Evolutionary conservation across 2,113 vertebrate genomes (phyloP), one percentile per base, ranked within the genome.

Genomic region (Copsychus sechellarum): DNA sequence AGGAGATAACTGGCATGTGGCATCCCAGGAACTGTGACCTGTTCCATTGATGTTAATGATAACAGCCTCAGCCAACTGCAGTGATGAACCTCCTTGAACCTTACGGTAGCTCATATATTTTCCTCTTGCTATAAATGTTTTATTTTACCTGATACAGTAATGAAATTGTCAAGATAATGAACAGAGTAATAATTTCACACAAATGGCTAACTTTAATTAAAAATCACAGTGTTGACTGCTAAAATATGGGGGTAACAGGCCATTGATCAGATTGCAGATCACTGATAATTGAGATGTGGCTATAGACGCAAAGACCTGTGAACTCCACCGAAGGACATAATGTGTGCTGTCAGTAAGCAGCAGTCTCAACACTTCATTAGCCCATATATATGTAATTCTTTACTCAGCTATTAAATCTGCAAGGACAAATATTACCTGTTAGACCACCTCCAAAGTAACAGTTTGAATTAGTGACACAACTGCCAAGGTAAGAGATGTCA

Each of bases 151-250:
- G 92, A 87, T 96, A 88, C 74, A 88, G 79, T 96, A 96, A 97
- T 97, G 96, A 95, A 97, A 96, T 97, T 96, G 95, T 97, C 96
- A 97, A 92, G 96, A 97, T 97, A 97, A 97, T 97, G 95, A 97
- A 97, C 67, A 90, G 90, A 96, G 93, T 77, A 96, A 95, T 97
- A 86, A 94, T 94, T 97, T 96, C 91, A 92, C 94, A 95, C 78
- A 96, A 97, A 97, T 95, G 94, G 72, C 83, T 96, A 94, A 86
- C 74, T 97, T 97, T 97, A 97, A 97, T 97, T 97, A 97, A 96
- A 96, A 95, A 91, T 93, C 90, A 92, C 69, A 72, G 86, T 94
- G 74, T 95, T 97, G 95, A 92, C 81, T 81, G 65, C 81, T 96
- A 91, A 95, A 95, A 94, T 96, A 95, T 92, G 81, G 81, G 76